These are phyloP conservation scores for Eremophila alpestris DNA, from an alignment of 2,797 vertebrate species.

Conservation along the genomic window DNA sequence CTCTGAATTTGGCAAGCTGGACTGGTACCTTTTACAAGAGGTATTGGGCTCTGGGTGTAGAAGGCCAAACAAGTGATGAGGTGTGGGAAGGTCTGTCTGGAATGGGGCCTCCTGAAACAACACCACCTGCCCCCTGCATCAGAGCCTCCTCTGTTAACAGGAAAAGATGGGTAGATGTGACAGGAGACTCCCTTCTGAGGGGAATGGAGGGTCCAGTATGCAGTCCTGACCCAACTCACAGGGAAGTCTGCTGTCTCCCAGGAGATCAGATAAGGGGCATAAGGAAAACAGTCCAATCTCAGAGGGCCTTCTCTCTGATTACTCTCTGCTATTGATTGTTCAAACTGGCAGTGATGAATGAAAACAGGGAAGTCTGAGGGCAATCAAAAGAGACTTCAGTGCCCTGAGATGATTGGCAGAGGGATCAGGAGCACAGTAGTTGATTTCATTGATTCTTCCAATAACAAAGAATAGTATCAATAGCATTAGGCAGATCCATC, in stretches of 20 bases:
- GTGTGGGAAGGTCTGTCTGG: not conserved
- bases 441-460: not conserved
- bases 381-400: not conserved
- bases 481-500: not conserved
- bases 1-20: not conserved
- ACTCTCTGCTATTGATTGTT: not conserved
- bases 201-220: rapidly evolving
- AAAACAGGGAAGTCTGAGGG: not conserved
- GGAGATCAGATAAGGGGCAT: rapidly evolving
- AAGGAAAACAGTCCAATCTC: not conserved
- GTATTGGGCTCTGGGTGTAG: not conserved
- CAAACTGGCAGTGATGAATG: not conserved
- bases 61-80: not conserved
- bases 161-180: not conserved
- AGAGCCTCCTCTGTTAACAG: no score
- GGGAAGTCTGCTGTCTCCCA: not conserved
- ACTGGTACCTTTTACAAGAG: not conserved
- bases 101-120: not conserved
- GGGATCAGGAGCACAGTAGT: not conserved
- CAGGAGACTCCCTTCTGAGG: not conserved
- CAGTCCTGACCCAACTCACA: not conserved
- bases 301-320: not conserved
- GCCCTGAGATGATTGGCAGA: rapidly evolving
- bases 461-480: not conserved
- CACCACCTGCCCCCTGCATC: not conserved